Percentiles rank a stretch among this genome's conserved stretches.
These are phyloP conservation scores for Rhynchonema sp. DNA, from an alignment of 2,888 invertebrate genomes.

Conservation along the genomic window DNA sequence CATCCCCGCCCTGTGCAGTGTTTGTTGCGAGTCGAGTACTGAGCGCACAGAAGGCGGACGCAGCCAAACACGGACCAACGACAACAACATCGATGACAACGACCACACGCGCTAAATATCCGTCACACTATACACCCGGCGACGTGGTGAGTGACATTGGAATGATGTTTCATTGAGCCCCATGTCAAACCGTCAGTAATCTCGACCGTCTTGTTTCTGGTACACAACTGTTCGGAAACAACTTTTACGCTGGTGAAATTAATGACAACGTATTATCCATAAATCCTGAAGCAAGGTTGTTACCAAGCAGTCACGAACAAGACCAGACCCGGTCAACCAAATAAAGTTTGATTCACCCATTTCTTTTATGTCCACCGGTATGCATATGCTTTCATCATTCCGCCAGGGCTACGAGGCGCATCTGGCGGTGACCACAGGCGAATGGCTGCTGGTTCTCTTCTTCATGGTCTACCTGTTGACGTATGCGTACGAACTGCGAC, in stretches of 20 bases:
- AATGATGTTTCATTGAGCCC: background rate
- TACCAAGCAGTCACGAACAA: too few relatives aligned
- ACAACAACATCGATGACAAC: background rate
- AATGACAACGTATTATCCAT: background rate
- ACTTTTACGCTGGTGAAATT: too few relatives aligned
- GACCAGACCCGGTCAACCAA: background rate
- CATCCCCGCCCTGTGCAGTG: too few relatives aligned
- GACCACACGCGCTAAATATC: background rate
- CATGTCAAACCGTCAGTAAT: too few relatives aligned
- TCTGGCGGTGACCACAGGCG: conserved; percentile 12
- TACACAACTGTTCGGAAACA: too few relatives aligned
- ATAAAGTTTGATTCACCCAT: background rate
- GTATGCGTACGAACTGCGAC: conserved; percentile 14
- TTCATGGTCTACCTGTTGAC: conserved; percentile 16
- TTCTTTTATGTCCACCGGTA: too few relatives aligned
- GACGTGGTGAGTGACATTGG: background rate
- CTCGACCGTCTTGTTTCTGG: too few relatives aligned
- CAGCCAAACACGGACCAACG: background rate
- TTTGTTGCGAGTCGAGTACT: background rate
- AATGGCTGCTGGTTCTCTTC: conserved; percentile 15
- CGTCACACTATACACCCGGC: background rate
- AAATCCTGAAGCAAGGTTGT: too few relatives aligned
- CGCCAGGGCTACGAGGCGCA: conserved; percentile 13
- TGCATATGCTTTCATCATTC: too few relatives aligned
- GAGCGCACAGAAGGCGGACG: background rate